phyloP scores from a whole-genome alignment of 2,113 vertebrate genomes.

The Dromas ardeola region DNA sequence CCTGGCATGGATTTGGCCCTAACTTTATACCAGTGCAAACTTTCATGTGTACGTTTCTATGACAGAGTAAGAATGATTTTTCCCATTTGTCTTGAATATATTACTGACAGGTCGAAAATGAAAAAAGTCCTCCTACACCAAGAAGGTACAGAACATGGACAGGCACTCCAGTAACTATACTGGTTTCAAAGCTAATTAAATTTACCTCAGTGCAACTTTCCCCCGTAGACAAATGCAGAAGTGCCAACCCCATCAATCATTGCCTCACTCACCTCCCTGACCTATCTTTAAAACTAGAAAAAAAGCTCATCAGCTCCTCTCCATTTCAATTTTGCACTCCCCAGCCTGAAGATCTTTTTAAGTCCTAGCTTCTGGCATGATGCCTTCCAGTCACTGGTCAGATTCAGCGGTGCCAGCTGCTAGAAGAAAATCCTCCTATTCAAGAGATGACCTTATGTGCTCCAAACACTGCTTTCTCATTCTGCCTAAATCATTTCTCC shows the following conservation, averaged over 20 bases:
- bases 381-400: slow-evolving; percentile 57
- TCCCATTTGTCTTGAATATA: not conserved
- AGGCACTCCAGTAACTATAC: not conserved
- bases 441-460: slow-evolving; percentile 57
- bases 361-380: slow-evolving; percentile 43
- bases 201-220: not conserved
- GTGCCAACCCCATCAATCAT: not conserved
- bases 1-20: not conserved
- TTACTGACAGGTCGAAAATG: not conserved
- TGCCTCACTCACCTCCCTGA: not conserved
- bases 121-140: not conserved
- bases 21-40: not conserved
- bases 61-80: not conserved
- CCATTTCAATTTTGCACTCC: slow-evolving; percentile 30
- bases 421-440: slow-evolving; percentile 63
- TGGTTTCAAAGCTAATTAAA: slow-evolving; percentile 18
- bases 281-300: slow-evolving; percentile 8
- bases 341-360: slow-evolving; percentile 45
- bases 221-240: not conserved
- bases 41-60: not conserved
- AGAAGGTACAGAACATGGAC: not conserved
- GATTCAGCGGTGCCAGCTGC: slow-evolving; percentile 63
- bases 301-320: slow-evolving; percentile 29
- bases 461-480: slow-evolving; percentile 45
- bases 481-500: not conserved